Conservation (phyloP, 2,113 vertebrate species). For the Caranx ignobilis region DNA sequence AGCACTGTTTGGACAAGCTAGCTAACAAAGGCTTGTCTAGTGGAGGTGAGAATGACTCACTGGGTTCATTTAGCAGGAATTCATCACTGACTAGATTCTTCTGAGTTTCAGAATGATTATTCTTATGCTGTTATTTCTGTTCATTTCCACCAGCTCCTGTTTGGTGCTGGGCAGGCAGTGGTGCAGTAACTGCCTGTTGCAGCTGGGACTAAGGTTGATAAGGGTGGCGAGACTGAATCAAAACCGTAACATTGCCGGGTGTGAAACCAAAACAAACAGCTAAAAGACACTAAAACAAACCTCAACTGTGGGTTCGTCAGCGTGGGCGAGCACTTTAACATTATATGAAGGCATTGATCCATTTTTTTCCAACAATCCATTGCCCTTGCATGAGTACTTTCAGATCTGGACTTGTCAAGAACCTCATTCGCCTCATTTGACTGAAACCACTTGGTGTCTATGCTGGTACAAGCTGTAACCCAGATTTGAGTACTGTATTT, state of each 20-base stretch:
- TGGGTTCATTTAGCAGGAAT: neutral
- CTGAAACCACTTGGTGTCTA: slow-evolving; percentile 28
- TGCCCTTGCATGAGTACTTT: neutral
- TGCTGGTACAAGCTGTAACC: slow-evolving; percentile 47
- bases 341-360: neutral
- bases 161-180: neutral
- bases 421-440: slow-evolving; percentile 32
- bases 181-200: neutral
- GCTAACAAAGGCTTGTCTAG: neutral
- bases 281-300: slow-evolving; percentile 1
- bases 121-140: no score
- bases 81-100: no score
- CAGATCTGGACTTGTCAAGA: neutral
- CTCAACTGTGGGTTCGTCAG: neutral
- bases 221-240: slow-evolving; percentile 8
- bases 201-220: neutral
- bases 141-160: neutral
- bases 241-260: neutral
- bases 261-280: neutral
- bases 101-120: no score
- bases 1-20: neutral
- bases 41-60: neutral
- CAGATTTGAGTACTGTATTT: slow-evolving; percentile 48
- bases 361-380: neutral
- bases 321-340: neutral